Evolutionary conservation across 2,888 invertebrate genomes (phyloP).

Genomic region (Epirrhoe alternata): DNA sequence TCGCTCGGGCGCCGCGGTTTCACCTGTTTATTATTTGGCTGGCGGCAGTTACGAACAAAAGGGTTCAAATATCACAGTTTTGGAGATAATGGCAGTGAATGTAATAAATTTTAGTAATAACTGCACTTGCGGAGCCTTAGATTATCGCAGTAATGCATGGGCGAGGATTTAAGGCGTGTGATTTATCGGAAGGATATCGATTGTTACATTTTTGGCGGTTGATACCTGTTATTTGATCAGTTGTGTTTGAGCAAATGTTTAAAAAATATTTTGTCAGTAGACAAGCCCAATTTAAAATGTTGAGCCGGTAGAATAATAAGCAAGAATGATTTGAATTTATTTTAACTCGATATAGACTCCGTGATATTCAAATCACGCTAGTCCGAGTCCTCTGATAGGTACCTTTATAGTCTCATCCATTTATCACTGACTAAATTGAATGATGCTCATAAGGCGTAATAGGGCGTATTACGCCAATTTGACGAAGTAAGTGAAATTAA

Average conservation of each 20-base stretch:
- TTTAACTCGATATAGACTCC: neutral
- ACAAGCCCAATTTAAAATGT: neutral
- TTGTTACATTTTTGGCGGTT: slow-evolving; percentile 42
- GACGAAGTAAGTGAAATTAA: slow-evolving; percentile 74
- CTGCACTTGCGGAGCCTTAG: slow-evolving; percentile 76
- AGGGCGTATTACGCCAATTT: slow-evolving; percentile 67
- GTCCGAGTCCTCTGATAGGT: no score
- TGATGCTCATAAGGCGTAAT: slow-evolving; percentile 69
- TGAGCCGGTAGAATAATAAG: neutral
- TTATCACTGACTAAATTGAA: slow-evolving; percentile 54
- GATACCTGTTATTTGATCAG: slow-evolving; percentile 39
- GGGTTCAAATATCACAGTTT: slow-evolving; percentile 84
- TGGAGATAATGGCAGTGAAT: slow-evolving; percentile 73
- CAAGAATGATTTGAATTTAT: no score
- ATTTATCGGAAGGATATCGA: slow-evolving; percentile 68
- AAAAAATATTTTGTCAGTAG: neutral
- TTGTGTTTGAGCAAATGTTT: slow-evolving; percentile 14
- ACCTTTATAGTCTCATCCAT: slow-evolving; percentile 34
- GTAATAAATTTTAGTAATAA: slow-evolving; percentile 82
- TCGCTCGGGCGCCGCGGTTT: slow-evolving; percentile 60
- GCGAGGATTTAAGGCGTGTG: slow-evolving; percentile 63
- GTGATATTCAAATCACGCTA: neutral
- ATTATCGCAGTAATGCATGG: slow-evolving; percentile 72
- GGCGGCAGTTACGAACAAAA: slow-evolving; percentile 79
- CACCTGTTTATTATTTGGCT: slow-evolving; percentile 82